Percentiles rank a stretch among this genome's conserved stretches.
Evolutionary conservation across 2,888 invertebrate genomes (phyloP).

Genomic region (Meteorus colon): DNA sequence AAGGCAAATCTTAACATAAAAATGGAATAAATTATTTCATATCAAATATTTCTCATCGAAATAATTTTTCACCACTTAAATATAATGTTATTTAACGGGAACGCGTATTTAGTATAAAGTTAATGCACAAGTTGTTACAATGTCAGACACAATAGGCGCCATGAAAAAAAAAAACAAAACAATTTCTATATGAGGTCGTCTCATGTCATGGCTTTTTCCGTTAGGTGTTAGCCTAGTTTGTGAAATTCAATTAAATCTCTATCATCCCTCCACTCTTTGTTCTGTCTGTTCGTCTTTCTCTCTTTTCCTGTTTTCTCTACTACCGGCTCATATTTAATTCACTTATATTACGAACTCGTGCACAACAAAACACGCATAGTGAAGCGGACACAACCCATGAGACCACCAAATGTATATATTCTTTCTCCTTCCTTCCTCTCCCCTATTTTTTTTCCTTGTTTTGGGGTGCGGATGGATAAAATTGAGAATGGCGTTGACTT

Average conservation of each 20-base stretch:
- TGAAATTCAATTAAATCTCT: constrained; percentile 66
- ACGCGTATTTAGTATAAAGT: neutral
- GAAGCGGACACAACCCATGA: neutral
- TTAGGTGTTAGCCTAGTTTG: constrained; percentile 63
- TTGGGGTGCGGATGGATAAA: constrained; percentile 12
- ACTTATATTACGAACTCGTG: neutral
- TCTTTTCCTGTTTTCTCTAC: constrained; percentile 11
- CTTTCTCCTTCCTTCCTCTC: constrained; percentile 16
- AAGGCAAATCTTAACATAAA: neutral
- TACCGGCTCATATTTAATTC: constrained; percentile 4
- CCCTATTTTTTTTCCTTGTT: constrained; percentile 14
- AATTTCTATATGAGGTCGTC: constrained; percentile 45
- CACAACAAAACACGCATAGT: neutral
- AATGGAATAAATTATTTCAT: neutral
- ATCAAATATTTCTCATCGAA: neutral
- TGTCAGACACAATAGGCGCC: constrained; percentile 49
- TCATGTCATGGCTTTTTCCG: constrained; percentile 60
- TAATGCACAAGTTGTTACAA: constrained; percentile 30
- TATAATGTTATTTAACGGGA: too few relatives aligned
- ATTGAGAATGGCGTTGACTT: constrained; percentile 35
- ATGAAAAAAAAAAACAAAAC: constrained; percentile 26
- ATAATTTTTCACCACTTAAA: neutral
- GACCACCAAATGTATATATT: constrained; percentile 14
- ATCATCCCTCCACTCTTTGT: constrained; percentile 31
- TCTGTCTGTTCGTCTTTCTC: constrained; percentile 23